Percentiles rank a stretch among this genome's conserved stretches.
phyloP scores from a whole-genome alignment of 2,888 invertebrate species.

The Ichneumoninae sp. region DNA sequence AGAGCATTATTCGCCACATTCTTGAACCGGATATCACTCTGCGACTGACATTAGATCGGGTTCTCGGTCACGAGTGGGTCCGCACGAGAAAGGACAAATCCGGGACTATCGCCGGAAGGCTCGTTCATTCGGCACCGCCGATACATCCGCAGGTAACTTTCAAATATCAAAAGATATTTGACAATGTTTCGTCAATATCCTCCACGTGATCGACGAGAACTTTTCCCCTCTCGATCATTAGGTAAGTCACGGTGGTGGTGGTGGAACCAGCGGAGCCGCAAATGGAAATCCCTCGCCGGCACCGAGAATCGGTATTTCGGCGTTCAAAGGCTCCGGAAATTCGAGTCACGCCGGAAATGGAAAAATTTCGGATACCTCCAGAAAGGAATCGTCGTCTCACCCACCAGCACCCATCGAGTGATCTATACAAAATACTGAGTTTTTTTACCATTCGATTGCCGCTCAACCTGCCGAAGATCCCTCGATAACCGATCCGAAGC shows the following conservation, averaged over 20 bases:
- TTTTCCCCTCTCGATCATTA: constrained; percentile 31
- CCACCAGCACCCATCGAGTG: constrained; percentile 68
- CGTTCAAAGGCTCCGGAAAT: constrained; percentile 72
- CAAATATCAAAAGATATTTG: not conserved
- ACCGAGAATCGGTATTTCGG: constrained; percentile 69
- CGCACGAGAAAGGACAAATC: constrained; percentile 87
- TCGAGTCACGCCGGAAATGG: constrained; percentile 65
- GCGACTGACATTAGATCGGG: constrained; percentile 90
- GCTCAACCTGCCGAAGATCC: not conserved
- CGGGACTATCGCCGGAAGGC: constrained; percentile 86
- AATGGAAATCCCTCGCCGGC: constrained; percentile 70
- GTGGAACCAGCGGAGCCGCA: constrained; percentile 69
- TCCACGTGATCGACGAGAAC: too few relatives aligned
- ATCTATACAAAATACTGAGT: constrained; percentile 1
- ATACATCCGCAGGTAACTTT: constrained; percentile 79
- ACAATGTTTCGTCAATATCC: not conserved
- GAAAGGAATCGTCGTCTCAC: constrained; percentile 71
- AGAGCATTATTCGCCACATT: constrained; percentile 91
- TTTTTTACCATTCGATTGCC: not conserved
- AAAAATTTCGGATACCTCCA: constrained; percentile 69
- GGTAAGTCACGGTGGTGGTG: constrained; percentile 70
- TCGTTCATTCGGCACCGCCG: constrained; percentile 87
- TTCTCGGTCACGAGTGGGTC: constrained; percentile 92
- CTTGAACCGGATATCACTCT: constrained; percentile 93
- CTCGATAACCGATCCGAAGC: constrained; percentile 14